Evolutionary conservation across 2,797 vertebrate species (phyloP).

Genomic region (Ptychobarbus kaznakovi): DNA sequence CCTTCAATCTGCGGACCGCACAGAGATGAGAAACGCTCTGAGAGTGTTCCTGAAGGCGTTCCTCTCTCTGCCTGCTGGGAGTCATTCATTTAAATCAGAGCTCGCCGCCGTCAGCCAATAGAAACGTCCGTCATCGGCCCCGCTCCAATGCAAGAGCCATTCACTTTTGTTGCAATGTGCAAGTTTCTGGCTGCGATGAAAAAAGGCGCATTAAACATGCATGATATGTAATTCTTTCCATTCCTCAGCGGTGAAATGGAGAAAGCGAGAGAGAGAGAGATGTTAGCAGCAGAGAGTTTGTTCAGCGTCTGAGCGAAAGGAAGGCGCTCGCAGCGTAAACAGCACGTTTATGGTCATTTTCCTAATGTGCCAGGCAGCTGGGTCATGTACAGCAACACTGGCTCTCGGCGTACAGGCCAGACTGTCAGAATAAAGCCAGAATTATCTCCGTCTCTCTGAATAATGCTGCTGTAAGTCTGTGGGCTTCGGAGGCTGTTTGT

Average conservation of each 20-base stretch:
- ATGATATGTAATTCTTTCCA: constrained; percentile 43
- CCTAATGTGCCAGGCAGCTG: constrained; percentile 48
- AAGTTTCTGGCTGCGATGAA: constrained; percentile 52
- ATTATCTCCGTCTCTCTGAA: constrained; percentile 12
- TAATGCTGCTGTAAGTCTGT: neutral
- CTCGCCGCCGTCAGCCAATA: constrained; percentile 4
- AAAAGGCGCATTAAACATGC: constrained; percentile 54
- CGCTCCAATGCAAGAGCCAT: constrained; percentile 45
- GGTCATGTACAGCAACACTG: constrained; percentile 25
- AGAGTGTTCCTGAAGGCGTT: neutral
- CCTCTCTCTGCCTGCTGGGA: constrained; percentile 21
- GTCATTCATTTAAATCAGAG: neutral
- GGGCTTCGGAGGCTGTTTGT: neutral
- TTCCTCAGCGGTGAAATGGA: constrained; percentile 10
- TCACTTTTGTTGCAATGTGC: constrained; percentile 41
- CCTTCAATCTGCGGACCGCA: neutral
- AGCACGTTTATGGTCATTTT: constrained; percentile 54
- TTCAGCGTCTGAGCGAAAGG: neutral
- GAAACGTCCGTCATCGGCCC: constrained; percentile 32
- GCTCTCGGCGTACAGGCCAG: constrained; percentile 11
- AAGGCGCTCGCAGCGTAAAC: constrained; percentile 50
- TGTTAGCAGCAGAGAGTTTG: neutral
- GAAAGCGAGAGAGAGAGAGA: neutral
- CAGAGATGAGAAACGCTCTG: constrained; percentile 13
- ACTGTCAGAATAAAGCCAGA: constrained; percentile 5